A percentile compares a stretch with the other conserved stretches of the same genome.
Evolutionary conservation across 2,888 invertebrate species (phyloP).

Genomic region (Cephus pulcher): DNA sequence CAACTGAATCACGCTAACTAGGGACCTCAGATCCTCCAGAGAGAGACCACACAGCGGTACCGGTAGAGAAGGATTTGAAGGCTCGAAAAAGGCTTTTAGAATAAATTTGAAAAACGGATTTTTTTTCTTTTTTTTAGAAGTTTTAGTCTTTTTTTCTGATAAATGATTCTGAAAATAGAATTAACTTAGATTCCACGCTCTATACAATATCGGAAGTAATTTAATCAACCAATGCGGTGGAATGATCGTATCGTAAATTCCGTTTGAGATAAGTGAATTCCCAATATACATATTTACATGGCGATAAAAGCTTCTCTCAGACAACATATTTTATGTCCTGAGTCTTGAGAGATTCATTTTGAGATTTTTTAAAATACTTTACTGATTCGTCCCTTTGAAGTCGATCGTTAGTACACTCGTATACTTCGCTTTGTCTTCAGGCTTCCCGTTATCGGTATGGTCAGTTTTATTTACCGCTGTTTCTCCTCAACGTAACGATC

Average conservation of each 20-base stretch:
- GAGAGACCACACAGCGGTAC: slow-evolving; percentile 40
- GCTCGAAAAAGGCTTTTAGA: background rate
- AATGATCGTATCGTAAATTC: slow-evolving; percentile 38
- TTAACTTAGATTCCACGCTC: too few species aligned
- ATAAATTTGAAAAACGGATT: background rate
- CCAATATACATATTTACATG: slow-evolving; percentile 36
- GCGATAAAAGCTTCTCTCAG: slow-evolving; percentile 32
- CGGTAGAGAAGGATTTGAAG: slow-evolving; percentile 25
- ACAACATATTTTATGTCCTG: slow-evolving; percentile 23
- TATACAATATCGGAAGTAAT: too few species aligned
- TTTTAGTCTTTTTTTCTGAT: background rate
- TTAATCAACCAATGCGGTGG: too few species aligned
- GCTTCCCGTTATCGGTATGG: background rate
- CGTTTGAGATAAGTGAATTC: slow-evolving; percentile 26
- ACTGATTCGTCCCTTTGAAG: background rate
- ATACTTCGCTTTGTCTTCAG: slow-evolving; percentile 17
- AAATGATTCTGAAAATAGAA: too few species aligned
- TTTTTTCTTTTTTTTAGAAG: too few species aligned
- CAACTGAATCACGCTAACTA: slow-evolving; percentile 55
- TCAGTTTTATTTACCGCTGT: slow-evolving; percentile 33
- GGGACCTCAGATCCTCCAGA: slow-evolving; percentile 34
- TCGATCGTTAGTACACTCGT: slow-evolving; percentile 8
- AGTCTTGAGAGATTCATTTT: background rate
- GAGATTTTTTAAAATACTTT: background rate
- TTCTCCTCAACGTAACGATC: slow-evolving; percentile 30